A percentile compares a stretch with the other conserved stretches of the same genome.
These are phyloP conservation scores for Enteromius trimaculatus DNA, from an alignment of 2,797 vertebrate genomes.

Conservation along the genomic window DNA sequence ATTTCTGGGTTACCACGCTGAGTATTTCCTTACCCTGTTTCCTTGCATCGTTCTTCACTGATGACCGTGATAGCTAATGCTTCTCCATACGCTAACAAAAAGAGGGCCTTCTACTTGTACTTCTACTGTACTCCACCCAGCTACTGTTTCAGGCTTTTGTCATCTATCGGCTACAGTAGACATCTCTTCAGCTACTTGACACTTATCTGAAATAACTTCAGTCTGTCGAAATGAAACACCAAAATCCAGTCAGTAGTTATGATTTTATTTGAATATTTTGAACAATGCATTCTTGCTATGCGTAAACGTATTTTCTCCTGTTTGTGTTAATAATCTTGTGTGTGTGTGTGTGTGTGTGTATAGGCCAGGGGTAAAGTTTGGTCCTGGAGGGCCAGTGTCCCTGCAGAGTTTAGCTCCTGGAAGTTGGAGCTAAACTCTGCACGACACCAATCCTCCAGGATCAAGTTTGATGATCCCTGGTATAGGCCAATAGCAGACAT, in stretches of 20 bases:
- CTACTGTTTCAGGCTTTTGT: constrained; percentile 24
- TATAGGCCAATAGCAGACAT: too few species aligned
- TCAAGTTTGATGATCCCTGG: too few species aligned
- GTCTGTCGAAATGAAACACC: neutral
- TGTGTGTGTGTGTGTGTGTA: too few species aligned
- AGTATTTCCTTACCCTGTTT: constrained; percentile 2
- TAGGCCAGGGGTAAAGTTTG: too few species aligned
- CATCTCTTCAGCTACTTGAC: constrained; percentile 13
- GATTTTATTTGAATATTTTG: too few species aligned
- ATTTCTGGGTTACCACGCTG: neutral
- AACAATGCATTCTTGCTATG: too few species aligned
- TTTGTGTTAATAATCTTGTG: too few species aligned
- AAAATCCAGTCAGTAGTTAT: neutral
- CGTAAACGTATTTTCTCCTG: too few species aligned
- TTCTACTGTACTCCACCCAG: constrained; percentile 22
- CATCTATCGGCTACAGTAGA: neutral
- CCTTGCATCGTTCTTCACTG: neutral
- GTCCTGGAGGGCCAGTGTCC: too few species aligned
- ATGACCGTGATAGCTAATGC: neutral
- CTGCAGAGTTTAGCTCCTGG: too few species aligned
- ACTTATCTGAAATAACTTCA: neutral
- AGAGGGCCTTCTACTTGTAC: neutral
- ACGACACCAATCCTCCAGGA: too few species aligned
- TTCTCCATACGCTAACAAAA: neutral
- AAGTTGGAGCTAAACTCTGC: too few species aligned